Evolutionary conservation across 2,113 vertebrate species (phyloP).

Genomic region (Eulemur rufifrons): DNA sequence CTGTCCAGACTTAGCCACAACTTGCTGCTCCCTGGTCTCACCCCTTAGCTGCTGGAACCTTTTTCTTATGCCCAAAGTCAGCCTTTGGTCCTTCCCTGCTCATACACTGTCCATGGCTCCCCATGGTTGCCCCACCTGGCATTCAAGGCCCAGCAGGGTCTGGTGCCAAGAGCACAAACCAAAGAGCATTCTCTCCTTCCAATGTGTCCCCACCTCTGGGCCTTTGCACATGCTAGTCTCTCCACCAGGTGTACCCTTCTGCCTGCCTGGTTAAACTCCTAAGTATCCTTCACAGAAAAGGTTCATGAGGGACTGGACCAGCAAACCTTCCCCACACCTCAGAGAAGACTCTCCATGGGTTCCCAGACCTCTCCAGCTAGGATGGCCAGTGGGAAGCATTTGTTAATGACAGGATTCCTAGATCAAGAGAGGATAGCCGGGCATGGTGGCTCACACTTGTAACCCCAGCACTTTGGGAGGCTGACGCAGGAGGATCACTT

Average conservation of each 20-base stretch:
- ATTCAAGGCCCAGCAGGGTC: background rate
- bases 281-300: background rate
- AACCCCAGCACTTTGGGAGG: background rate
- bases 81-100: background rate
- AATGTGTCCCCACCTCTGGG: rapidly evolving
- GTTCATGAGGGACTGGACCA: background rate
- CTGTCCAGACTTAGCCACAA: background rate
- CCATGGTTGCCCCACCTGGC: background rate
- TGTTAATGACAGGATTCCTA: background rate
- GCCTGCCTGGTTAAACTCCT: background rate
- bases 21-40: background rate
- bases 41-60: background rate
- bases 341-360: background rate
- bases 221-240: background rate
- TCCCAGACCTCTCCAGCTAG: background rate
- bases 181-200: background rate
- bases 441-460: background rate
- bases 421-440: background rate
- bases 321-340: background rate
- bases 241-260: background rate
- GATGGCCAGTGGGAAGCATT: background rate
- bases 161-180: background rate
- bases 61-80: background rate
- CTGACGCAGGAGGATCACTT: background rate
- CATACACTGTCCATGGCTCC: background rate